Evolutionary conservation across 2,113 vertebrate species (phyloP).

Genomic region (Eurypyga helias): DNA sequence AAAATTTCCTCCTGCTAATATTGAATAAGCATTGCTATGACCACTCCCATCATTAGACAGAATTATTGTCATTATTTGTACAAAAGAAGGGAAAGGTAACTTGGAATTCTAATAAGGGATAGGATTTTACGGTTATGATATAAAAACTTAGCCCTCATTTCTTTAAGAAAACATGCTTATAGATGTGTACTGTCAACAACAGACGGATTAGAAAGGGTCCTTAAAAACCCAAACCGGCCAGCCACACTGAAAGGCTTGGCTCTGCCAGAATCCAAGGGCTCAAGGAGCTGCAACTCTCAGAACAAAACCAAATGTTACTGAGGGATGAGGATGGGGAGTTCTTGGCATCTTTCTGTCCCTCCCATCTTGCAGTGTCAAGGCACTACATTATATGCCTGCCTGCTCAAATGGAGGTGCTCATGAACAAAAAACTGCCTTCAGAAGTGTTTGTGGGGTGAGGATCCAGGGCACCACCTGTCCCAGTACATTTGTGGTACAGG

Average conservation of each 20-base stretch:
- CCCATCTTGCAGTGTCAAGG: background rate
- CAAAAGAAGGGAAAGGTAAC: background rate
- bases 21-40: background rate
- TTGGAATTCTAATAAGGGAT: background rate
- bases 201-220: background rate
- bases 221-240: background rate
- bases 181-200: background rate
- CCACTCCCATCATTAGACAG: background rate
- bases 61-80: background rate
- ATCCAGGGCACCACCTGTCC: background rate
- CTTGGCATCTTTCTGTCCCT: background rate
- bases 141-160: background rate
- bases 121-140: background rate
- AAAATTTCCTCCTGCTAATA: background rate
- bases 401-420: background rate
- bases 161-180: background rate
- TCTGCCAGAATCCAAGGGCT: background rate
- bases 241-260: background rate
- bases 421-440: background rate
- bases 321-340: background rate
- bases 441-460: background rate
- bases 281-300: background rate
- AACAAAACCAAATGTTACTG: background rate
- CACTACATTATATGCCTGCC: background rate
- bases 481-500: background rate